Evolutionary conservation across 2,888 invertebrate species (phyloP), one percentile per base, ranked within the genome.

Genomic region (Lepidocyrtoides sp.): DNA sequence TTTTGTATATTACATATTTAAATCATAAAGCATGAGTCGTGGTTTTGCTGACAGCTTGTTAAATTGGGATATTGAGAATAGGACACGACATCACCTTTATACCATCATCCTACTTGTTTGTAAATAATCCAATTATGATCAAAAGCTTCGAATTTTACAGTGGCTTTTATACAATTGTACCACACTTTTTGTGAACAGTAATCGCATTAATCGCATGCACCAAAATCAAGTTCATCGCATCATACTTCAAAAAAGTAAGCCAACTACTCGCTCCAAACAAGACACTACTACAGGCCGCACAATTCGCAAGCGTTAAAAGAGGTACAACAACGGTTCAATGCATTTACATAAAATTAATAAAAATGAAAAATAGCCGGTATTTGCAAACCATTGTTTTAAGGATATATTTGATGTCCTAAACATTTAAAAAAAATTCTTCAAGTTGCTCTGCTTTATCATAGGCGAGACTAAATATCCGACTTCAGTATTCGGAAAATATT

Each of bases 1-100:
- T 54, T 54, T 32, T n/a, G 48, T 84, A 83, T 36, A 7, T n/a
- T n/a, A n/a, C n/a, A n/a, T 36, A 90, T 84, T 90, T 83, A 84
- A 84, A 77, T 51, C 89, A 84, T 90, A 83, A 90, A 66, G 36
- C 17, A 83, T 60, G 84, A 84, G 57, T 91, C 90, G 90, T 91
- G 90, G 90, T 81, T 91, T 85, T 85, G 57, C 36, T 91, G 90
- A 91, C 90, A 91, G 90, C 85, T 91, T 85, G 90, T 91, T 91
- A 91, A 91, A 85, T 91, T 91, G 79, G 85, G 54, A 91, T 81
- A 77, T 84, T 84, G 79, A 48, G 84, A 77, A 51, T 66, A 12
- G 51, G 63, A 77, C 90, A 91, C 90, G 90, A 91, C 77, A 60
- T 91, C 84, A 85, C 77, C 82, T 89, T 69, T 69, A 84, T 69